These are phyloP conservation scores for Lophius piscatorius DNA, from an alignment of 2,113 vertebrate genomes.

Conservation along the genomic window DNA sequence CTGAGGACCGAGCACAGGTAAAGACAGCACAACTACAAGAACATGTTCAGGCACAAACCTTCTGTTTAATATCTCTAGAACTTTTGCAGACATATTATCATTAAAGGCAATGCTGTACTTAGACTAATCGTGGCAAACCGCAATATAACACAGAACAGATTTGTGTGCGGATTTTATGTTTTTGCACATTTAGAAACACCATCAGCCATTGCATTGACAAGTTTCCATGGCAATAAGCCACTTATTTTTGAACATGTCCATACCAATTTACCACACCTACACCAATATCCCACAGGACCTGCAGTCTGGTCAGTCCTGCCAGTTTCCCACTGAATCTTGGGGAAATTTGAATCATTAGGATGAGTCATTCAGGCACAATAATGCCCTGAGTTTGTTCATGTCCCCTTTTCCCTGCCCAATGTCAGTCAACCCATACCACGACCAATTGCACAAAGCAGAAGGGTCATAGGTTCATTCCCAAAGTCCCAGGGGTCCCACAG, in stretches of 20 bases:
- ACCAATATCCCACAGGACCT: constrained; percentile 45
- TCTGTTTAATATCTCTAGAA: constrained; percentile 45
- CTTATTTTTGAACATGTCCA: constrained; percentile 52
- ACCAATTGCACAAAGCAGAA: constrained; percentile 51
- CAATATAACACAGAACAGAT: constrained; percentile 13
- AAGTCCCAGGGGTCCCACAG: constrained; percentile 49
- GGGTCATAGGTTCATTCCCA: constrained; percentile 52
- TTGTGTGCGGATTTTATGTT: constrained; percentile 9
- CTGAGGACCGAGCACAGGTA: constrained; percentile 31
- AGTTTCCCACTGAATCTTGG: constrained; percentile 26
- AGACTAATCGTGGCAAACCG: constrained; percentile 18
- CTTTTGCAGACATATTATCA: constrained; percentile 32
- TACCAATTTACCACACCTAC: constrained; percentile 58
- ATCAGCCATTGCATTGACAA: constrained; percentile 25
- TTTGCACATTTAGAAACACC: constrained; percentile 16
- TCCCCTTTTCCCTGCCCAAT: constrained; percentile 11
- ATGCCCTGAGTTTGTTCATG: constrained; percentile 7
- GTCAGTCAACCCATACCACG: constrained; percentile 41
- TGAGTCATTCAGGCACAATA: constrained; percentile 48
- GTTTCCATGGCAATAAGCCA: constrained; percentile 47
- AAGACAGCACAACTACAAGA: constrained; percentile 26
- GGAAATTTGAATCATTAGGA: constrained; percentile 23
- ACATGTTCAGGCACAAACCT: constrained; percentile 53
- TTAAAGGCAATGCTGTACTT: constrained; percentile 38
- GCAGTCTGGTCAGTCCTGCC: constrained; percentile 18